Conservation (phyloP, 2,113 vertebrate species). For the Pygoscelis antarcticus region DNA sequence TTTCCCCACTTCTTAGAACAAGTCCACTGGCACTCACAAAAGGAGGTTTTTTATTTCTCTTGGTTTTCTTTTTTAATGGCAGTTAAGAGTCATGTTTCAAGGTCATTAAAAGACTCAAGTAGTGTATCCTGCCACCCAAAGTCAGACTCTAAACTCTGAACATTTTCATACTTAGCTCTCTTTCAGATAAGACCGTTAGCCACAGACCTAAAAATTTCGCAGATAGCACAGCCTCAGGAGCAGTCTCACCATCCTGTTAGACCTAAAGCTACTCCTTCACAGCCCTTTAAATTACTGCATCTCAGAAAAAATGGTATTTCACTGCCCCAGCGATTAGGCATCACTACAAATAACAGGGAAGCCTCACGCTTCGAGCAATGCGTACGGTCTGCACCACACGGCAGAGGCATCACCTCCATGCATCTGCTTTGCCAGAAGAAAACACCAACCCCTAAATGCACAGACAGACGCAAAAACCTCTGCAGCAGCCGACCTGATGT, state of each 20-base stretch:
- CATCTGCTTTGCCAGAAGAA: background rate
- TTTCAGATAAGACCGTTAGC: background rate
- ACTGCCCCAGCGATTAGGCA: accelerated
- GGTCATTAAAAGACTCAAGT: background rate
- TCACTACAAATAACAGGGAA: background rate
- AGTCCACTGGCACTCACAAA: background rate
- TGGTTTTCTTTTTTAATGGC: background rate
- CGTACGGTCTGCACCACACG: accelerated
- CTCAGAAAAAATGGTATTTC: background rate
- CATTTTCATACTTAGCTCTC: background rate
- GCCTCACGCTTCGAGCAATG: accelerated
- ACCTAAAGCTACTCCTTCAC: background rate
- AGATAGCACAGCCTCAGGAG: background rate
- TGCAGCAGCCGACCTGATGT: accelerated
- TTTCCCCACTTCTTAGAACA: background rate
- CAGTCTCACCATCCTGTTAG: accelerated
- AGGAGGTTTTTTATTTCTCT: background rate
- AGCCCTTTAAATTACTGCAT: background rate
- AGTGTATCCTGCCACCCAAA: background rate
- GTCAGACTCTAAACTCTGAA: background rate
- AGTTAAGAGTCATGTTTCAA: background rate
- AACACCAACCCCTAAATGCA: background rate
- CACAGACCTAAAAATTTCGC: background rate
- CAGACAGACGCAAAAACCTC: too few species aligned
- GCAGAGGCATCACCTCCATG: accelerated